A percentile compares a stretch with the other conserved stretches of the same genome.
These are phyloP conservation scores for Pipistrellus pipistrellus DNA, from an alignment of 2,797 vertebrate genomes.

Conservation along the genomic window DNA sequence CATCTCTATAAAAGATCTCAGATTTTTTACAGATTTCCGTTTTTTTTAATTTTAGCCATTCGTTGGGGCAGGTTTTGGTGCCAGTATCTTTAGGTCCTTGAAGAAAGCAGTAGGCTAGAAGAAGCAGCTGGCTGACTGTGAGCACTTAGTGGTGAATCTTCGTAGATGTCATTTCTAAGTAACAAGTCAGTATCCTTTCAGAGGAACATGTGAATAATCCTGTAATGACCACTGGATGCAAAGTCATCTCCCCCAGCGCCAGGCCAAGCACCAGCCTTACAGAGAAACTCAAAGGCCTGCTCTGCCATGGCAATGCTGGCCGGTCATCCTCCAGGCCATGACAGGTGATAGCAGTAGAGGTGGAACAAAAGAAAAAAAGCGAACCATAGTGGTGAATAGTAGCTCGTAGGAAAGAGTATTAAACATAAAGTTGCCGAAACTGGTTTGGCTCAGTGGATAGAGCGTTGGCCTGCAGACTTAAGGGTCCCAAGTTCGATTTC, in stretches of 20 bases:
- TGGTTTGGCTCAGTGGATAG: too few species aligned
- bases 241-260: background rate
- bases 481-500: too few species aligned
- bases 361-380: background rate
- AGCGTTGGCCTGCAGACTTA: too few species aligned
- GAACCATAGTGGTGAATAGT: background rate
- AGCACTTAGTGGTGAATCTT: background rate
- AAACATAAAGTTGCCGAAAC: background rate
- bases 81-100: background rate
- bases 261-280: accelerated
- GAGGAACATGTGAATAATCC: background rate
- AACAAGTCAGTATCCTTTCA: background rate
- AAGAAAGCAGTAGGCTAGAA: background rate
- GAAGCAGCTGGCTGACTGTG: background rate
- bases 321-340: background rate
- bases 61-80: background rate
- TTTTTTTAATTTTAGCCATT: background rate
- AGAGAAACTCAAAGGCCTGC: too few species aligned
- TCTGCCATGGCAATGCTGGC: accelerated
- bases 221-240: too few species aligned
- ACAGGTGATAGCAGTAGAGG: background rate
- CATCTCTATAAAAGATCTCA: background rate
- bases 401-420: background rate
- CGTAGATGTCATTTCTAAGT: background rate
- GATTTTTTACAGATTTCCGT: background rate